These are phyloP conservation scores for Sus cebifrons DNA, from an alignment of 2,797 vertebrate species.

Conservation along the genomic window DNA sequence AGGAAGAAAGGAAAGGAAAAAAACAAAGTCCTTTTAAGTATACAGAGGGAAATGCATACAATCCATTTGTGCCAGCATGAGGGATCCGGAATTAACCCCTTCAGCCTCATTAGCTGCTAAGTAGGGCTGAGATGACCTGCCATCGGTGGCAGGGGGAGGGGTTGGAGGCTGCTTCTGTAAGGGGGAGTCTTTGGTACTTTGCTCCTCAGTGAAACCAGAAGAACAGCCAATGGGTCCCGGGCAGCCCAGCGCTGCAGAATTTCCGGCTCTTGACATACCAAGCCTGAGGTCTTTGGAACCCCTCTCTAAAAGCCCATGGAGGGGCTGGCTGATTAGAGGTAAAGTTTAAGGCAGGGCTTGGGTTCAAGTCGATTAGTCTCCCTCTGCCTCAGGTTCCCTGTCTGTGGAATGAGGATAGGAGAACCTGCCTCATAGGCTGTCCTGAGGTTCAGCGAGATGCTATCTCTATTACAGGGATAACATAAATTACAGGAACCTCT, in stretches of 20 bases:
- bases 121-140: conserved; percentile 22
- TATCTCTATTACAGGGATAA: not conserved
- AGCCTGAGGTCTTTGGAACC: not conserved
- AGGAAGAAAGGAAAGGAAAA: not conserved
- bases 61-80: not conserved
- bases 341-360: not conserved
- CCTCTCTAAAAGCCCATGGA: not conserved
- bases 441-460: not conserved
- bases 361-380: not conserved
- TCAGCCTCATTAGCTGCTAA: conserved; percentile 69
- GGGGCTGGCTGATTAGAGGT: not conserved
- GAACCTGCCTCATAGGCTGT: not conserved
- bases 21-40: not conserved
- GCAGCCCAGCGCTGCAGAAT: not conserved
- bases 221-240: not conserved
- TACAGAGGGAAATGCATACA: not conserved
- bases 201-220: not conserved
- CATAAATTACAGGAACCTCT: not conserved
- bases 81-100: conserved; percentile 75
- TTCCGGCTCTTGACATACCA: not conserved
- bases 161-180: not conserved
- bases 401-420: not conserved
- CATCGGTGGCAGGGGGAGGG: not conserved
- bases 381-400: not conserved
- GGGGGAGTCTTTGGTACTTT: not conserved